Conservation (phyloP, 53 echinoderm and acorn worm species). For the Arbacia lixula region DNA sequence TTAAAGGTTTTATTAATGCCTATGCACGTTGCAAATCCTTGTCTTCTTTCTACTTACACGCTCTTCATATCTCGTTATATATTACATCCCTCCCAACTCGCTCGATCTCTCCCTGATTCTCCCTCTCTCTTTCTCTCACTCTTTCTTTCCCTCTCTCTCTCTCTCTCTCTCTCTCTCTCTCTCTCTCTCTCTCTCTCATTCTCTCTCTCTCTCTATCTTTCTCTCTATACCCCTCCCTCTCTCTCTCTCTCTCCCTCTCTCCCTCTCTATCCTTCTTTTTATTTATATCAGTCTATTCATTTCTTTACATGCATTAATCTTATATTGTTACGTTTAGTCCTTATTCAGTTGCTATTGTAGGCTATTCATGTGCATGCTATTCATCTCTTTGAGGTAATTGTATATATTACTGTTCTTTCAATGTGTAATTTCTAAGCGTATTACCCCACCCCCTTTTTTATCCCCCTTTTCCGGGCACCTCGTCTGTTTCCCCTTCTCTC, state of each 20-base stretch:
- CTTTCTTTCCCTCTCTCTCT: neutral
- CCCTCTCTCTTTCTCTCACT: neutral
- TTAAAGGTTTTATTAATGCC: too few species aligned
- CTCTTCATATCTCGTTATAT: neutral
- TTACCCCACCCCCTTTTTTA: too few species aligned
- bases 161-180: conserved; percentile 23
- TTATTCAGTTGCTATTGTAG: too few species aligned
- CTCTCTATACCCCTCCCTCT: neutral
- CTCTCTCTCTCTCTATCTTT: neutral
- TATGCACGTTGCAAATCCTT: neutral
- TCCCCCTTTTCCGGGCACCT: too few species aligned
- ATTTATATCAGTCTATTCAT: neutral
- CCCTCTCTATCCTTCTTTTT: neutral
- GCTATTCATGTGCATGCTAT: too few species aligned
- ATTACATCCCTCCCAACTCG: neutral
- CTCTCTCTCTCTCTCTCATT: neutral
- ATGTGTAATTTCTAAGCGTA: too few species aligned
- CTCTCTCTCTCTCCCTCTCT: neutral
- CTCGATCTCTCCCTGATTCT: neutral
- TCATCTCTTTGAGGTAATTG: too few species aligned
- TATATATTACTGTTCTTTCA: too few species aligned
- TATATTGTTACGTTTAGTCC: too few species aligned
- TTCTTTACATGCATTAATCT: neutral
- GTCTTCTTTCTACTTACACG: neutral
- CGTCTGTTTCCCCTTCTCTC: too few species aligned